A percentile compares a stretch with the other conserved stretches of the same genome.
phyloP scores from a whole-genome alignment of 2,113 vertebrate genomes.

The Lanius collurio region DNA sequence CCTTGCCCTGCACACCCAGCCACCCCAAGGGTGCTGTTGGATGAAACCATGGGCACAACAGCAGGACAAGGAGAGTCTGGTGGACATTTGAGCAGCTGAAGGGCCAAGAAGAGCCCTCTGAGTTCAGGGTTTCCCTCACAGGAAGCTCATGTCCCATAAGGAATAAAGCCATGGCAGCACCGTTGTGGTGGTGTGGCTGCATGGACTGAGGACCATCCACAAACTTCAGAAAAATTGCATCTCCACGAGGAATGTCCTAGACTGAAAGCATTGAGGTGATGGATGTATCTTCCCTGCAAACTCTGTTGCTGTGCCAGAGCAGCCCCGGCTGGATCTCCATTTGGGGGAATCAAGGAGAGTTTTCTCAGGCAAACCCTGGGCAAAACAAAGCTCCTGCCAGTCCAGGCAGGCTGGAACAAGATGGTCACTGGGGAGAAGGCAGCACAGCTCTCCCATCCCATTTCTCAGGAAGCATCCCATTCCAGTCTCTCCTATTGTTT shows the following conservation, averaged over 20 bases:
- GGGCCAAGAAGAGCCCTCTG: background rate
- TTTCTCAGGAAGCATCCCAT: background rate
- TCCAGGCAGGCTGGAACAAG: background rate
- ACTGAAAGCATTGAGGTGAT: background rate
- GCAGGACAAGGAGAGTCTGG: background rate
- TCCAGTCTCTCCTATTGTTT: background rate
- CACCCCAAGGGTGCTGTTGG: fast-evolving
- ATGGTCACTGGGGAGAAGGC: background rate
- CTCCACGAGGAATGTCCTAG: background rate
- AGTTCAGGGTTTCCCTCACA: fast-evolving
- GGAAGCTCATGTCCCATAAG: background rate
- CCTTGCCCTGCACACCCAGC: background rate
- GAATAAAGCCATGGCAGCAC: background rate
- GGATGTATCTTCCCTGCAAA: background rate
- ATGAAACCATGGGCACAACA: background rate
- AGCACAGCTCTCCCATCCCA: background rate
- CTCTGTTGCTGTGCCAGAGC: background rate
- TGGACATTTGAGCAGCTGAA: background rate
- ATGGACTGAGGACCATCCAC: background rate
- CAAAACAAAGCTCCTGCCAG: background rate
- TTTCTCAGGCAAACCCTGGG: background rate
- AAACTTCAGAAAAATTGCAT: background rate
- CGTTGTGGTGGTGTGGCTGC: fast-evolving
- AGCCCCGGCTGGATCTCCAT: background rate
- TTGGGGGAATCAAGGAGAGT: background rate